A percentile compares a stretch with the other conserved stretches of the same genome.
Evolutionary conservation across 1,140 invertebrate genomes (phyloP).

Genomic region (Anastatus disparis): DNA sequence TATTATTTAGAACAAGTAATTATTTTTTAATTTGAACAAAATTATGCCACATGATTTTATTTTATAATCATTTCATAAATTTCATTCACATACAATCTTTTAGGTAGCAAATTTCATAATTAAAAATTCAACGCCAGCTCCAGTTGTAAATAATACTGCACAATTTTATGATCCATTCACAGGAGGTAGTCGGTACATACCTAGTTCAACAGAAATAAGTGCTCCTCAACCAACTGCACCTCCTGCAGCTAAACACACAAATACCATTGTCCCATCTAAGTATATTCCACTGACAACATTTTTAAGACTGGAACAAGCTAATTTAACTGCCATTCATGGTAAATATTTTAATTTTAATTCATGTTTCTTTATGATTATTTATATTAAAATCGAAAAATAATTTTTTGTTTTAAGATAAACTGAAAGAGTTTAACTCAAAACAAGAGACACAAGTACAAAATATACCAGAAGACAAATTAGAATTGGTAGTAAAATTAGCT

Average conservation of each 20-base stretch:
- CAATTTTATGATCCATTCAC: slow-evolving; percentile 84
- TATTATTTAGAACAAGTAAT: slow-evolving; percentile 91
- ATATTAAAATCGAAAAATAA: background rate
- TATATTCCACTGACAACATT: slow-evolving; percentile 61
- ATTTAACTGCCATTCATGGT: slow-evolving; percentile 71
- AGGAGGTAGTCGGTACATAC: slow-evolving; percentile 79
- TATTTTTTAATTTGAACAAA: no score
- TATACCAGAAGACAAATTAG: slow-evolving; percentile 69
- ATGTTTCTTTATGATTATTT: no score
- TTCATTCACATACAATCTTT: slow-evolving; percentile 63
- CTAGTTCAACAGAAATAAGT: slow-evolving; percentile 56
- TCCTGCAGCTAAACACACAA: slow-evolving; percentile 41
- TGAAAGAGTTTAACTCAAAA: slow-evolving; percentile 80
- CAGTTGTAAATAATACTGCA: slow-evolving; percentile 54
- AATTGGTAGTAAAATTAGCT: slow-evolving; percentile 73
- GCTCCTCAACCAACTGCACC: slow-evolving; percentile 44
- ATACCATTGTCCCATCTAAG: slow-evolving; percentile 36
- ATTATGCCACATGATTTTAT: background rate
- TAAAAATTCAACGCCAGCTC: slow-evolving; percentile 72
- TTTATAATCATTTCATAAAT: no score
- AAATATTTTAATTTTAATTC: slow-evolving; percentile 49
- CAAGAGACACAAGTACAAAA: slow-evolving; percentile 61
- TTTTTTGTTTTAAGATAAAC: slow-evolving; percentile 66
- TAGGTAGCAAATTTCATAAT: slow-evolving; percentile 93
- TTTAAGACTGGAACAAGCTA: slow-evolving; percentile 76